Conservation (phyloP, 2,113 vertebrate species). For the Aspiorhynchus laticeps region DNA sequence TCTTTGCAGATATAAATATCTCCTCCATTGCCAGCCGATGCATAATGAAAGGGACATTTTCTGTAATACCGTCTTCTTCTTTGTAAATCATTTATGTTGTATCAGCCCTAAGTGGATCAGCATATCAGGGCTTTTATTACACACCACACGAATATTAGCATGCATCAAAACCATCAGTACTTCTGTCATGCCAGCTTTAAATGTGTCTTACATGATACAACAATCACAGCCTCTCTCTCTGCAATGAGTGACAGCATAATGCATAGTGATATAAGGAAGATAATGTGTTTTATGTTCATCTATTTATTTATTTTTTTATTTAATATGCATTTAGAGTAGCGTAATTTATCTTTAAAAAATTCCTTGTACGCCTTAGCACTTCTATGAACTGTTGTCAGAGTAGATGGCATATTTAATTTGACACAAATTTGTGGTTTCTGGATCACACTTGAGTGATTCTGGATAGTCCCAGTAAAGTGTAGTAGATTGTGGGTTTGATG, state of each 20-base stretch:
- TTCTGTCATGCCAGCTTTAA: neutral
- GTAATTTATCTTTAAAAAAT: neutral
- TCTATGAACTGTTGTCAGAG: neutral
- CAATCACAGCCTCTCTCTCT: neutral
- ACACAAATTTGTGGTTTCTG: neutral
- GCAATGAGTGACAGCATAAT: neutral
- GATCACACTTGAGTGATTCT: neutral
- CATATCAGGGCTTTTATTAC: constrained; percentile 40
- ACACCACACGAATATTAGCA: constrained; percentile 22
- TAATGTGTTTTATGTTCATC: neutral
- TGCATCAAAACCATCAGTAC: constrained; percentile 7
- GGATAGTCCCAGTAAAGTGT: no score
- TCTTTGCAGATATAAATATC: neutral
- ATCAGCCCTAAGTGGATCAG: constrained; percentile 37
- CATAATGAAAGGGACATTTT: neutral
- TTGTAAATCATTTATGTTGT: constrained; percentile 39
- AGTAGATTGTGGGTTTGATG: no score
- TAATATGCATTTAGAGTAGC: neutral
- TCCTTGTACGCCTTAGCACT: neutral
- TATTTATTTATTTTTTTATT: neutral
- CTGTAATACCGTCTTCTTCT: neutral
- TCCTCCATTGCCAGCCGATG: neutral
- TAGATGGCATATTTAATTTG: neutral
- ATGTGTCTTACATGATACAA: neutral
- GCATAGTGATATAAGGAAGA: neutral